These are phyloP conservation scores for Drosophila putrida DNA, from an alignment of 2,888 invertebrate species.

Conservation along the genomic window DNA sequence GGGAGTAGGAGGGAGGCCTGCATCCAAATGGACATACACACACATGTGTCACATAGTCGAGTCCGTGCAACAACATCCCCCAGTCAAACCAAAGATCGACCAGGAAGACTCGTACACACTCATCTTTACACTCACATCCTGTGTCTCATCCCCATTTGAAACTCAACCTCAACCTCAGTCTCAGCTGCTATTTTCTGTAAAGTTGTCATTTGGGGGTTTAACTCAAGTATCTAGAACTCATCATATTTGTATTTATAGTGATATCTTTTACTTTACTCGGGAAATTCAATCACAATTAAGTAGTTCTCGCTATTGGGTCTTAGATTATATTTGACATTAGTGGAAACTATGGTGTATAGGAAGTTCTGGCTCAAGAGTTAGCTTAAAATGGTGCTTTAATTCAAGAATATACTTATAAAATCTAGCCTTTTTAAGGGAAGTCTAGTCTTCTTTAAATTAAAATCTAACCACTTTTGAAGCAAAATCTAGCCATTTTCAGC, in stretches of 20 bases:
- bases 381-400: not conserved
- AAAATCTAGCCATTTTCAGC: too few relatives aligned
- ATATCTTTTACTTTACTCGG: not conserved
- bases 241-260: not conserved
- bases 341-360: not conserved
- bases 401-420: not conserved
- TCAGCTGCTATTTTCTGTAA: not conserved
- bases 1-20: not conserved
- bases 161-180: not conserved
- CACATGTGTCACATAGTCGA: slow-evolving; percentile 53
- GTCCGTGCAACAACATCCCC: slow-evolving; percentile 2
- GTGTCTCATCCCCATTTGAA: not conserved
- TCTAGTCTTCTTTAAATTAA: too few relatives aligned
- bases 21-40: slow-evolving; percentile 60
- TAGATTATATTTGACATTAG: slow-evolving; percentile 3
- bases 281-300: not conserved
- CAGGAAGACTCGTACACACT: slow-evolving; percentile 13
- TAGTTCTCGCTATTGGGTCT: not conserved
- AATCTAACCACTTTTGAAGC: too few relatives aligned
- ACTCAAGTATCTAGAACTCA: slow-evolving; percentile 4
- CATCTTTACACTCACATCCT: slow-evolving; percentile 13
- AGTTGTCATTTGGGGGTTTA: not conserved
- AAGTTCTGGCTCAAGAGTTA: not conserved
- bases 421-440: not conserved
- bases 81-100: not conserved